phyloP scores from a whole-genome alignment of 2,113 vertebrate species.

The Petrocephalus zakoni region DNA sequence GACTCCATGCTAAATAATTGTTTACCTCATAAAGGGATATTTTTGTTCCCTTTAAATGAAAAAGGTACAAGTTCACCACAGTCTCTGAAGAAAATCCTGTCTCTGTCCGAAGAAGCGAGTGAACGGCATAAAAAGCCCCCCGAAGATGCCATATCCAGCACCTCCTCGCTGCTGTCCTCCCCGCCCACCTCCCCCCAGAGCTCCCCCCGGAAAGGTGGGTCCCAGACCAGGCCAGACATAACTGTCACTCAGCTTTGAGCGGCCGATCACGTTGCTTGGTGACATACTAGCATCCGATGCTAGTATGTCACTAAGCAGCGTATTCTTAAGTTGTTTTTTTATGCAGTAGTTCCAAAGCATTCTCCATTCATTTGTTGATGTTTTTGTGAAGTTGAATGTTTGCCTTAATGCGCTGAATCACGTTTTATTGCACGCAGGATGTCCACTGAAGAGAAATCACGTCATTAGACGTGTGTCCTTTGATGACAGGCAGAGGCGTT shows the following conservation, averaged over 20 bases:
- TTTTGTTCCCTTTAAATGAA: background rate
- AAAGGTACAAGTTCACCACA: constrained; percentile 93
- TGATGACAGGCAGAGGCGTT: constrained; percentile 14
- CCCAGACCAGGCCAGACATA: background rate
- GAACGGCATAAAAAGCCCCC: constrained; percentile 79
- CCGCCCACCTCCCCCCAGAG: constrained; percentile 92
- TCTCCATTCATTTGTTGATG: background rate
- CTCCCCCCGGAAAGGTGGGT: constrained; percentile 92
- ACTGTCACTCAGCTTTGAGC: background rate
- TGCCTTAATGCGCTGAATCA: background rate
- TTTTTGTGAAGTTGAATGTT: background rate
- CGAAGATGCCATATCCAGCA: constrained; percentile 81
- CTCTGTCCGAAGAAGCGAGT: constrained; percentile 87
- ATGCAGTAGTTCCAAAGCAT: background rate
- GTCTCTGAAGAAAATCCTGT: constrained; percentile 98
- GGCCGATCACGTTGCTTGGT: background rate
- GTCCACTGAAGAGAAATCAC: constrained; percentile 21
- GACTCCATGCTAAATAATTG: background rate
- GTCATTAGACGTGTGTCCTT: constrained; percentile 24
- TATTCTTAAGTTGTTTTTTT: background rate
- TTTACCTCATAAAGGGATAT: background rate
- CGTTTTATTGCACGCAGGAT: constrained; percentile 31
- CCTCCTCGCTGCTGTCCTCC: constrained; percentile 83
- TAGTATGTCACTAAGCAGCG: no score
- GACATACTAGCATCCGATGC: background rate